Evolutionary conservation across 2,888 invertebrate species (phyloP).

Genomic region (Apamea sordens): DNA sequence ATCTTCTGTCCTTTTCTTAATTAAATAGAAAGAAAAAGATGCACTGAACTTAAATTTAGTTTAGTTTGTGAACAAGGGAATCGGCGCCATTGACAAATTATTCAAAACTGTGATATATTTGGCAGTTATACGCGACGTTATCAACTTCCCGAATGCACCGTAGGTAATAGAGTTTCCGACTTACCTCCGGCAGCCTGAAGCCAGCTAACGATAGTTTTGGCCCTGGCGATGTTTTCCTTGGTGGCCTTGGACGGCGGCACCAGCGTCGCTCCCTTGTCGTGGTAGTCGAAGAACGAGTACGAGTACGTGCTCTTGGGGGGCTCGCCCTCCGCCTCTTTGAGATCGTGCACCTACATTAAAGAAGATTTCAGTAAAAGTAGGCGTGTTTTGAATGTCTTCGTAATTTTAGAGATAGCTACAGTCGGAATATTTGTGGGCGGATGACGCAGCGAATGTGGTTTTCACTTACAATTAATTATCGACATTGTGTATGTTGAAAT

Average conservation of each 20-base stretch:
- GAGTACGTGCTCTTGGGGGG: conserved; percentile 69
- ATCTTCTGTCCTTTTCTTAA: too few species aligned
- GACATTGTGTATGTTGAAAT: neutral
- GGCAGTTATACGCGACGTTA: neutral
- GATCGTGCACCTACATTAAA: conserved; percentile 87
- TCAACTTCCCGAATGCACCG: neutral
- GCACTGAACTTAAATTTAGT: too few species aligned
- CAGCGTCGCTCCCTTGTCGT: conserved; percentile 70
- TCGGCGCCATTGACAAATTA: neutral
- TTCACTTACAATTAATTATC: neutral
- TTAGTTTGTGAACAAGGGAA: too few species aligned
- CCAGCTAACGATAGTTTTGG: conserved; percentile 89
- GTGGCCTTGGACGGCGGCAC: conserved; percentile 89
- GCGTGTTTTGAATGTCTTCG: neutral
- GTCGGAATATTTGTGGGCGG: neutral
- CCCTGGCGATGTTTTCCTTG: conserved; percentile 90
- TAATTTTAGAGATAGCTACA: neutral
- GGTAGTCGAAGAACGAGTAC: conserved; percentile 72
- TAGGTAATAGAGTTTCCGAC: conserved; percentile 28
- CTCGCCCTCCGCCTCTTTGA: conserved; percentile 85
- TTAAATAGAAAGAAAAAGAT: too few species aligned
- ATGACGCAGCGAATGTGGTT: neutral
- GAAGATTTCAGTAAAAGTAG: neutral
- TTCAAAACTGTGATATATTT: neutral
- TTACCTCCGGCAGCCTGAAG: conserved; percentile 90